These are phyloP conservation scores for Alviniconcha marisindica DNA, from an alignment of 1,140 invertebrate genomes.

Conservation along the genomic window DNA sequence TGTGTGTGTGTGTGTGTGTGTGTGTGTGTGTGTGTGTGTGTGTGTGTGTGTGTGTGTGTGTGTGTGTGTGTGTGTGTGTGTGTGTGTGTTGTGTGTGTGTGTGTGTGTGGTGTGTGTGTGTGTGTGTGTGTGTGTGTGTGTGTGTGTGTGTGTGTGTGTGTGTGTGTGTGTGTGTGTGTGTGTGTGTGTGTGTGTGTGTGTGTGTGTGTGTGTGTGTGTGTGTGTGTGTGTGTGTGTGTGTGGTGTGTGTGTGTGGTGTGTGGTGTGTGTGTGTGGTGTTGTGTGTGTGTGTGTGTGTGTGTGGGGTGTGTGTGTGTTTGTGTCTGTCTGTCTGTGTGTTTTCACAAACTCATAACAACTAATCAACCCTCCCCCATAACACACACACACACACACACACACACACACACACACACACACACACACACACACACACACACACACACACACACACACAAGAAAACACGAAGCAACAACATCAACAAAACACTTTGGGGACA, in stretches of 20 bases:
- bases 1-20: conserved; percentile 19
- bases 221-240: background rate
- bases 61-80: conserved; percentile 8
- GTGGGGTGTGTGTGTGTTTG: background rate
- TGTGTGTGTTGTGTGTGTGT: conserved; percentile 5
- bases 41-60: background rate
- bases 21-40: background rate
- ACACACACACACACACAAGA: background rate
- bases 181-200: conserved; percentile 13
- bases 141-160: background rate
- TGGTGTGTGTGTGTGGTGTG: too few species aligned
- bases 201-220: background rate
- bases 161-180: background rate
- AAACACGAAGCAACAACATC: too few species aligned
- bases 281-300: too few species aligned
- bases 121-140: background rate
- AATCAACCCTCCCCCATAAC: background rate
- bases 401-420: background rate
- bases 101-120: conserved; percentile 20
- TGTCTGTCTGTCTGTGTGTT: background rate
- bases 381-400: background rate
- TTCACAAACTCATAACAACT: background rate
- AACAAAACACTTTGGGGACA: too few species aligned
- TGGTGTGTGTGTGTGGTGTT: too few species aligned
- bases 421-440: background rate